These are phyloP conservation scores for Ceratitis capitata DNA, from an alignment of 1,140 invertebrate genomes.

Conservation along the genomic window DNA sequence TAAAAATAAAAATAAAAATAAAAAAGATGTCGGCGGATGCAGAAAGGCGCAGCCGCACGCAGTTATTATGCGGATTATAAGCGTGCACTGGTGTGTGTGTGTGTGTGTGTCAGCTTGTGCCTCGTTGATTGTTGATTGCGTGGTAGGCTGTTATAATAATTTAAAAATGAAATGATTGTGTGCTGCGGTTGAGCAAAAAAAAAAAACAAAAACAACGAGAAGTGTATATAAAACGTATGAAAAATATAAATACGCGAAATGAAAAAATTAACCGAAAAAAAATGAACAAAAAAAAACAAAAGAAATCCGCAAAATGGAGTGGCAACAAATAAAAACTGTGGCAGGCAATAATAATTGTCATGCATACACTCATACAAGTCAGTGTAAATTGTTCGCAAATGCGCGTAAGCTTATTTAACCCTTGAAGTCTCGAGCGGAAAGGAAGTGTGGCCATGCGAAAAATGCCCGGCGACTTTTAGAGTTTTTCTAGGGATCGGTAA, in stretches of 20 bases:
- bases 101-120: not conserved
- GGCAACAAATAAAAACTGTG: not conserved
- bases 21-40: not conserved
- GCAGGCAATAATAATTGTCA: not conserved
- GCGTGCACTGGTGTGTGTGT: not conserved
- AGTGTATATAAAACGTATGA: not conserved
- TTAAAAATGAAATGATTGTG: not conserved
- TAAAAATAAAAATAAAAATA: not conserved
- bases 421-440: no score
- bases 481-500: no score
- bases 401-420: not conserved
- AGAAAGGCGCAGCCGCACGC: not conserved
- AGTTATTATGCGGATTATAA: not conserved
- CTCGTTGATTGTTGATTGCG: no score
- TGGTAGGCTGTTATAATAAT: slow-evolving; percentile 2
- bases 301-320: not conserved
- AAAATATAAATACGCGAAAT: not conserved
- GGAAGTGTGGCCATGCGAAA: no score
- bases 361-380: no score
- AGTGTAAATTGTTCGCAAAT: not conserved
- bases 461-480: no score
- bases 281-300: not conserved
- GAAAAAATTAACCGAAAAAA: no score
- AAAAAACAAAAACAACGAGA: not conserved
- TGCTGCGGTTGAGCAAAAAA: not conserved